Evolutionary conservation across 2,888 invertebrate genomes (phyloP).

Genomic region (Troglohyphantes excavatus): DNA sequence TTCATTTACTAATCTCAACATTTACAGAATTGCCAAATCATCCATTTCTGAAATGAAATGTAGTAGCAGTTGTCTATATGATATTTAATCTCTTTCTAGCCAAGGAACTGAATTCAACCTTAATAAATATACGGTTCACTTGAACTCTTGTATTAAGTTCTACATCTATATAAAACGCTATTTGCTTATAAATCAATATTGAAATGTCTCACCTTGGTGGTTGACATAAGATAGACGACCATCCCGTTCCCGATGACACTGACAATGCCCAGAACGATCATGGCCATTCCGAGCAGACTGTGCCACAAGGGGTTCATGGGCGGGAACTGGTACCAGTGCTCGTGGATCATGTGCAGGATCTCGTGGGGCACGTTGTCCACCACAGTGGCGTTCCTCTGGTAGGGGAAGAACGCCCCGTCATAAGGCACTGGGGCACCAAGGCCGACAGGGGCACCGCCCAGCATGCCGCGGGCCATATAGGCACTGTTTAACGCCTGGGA

Average conservation of each 20-base stretch:
- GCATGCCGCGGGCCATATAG: conserved; percentile 68
- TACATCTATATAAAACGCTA: too few relatives aligned
- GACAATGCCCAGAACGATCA: conserved; percentile 85
- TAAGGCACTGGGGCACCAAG: conserved; percentile 52
- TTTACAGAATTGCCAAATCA: too few relatives aligned
- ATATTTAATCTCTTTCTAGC: too few relatives aligned
- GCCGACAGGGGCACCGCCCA: conserved; percentile 22
- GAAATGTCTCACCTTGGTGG: conserved; percentile 85
- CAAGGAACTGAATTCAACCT: too few relatives aligned
- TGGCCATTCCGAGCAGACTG: conserved; percentile 89
- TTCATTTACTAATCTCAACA: too few relatives aligned
- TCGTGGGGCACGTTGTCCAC: conserved; percentile 89
- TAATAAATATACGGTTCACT: too few relatives aligned
- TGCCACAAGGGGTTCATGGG: conserved; percentile 95
- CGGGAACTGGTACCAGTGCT: conserved; percentile 93
- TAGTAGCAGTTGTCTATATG: too few relatives aligned
- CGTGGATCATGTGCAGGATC: conserved; percentile 89
- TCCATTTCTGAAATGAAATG: too few relatives aligned
- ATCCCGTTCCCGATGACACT: conserved; percentile 88
- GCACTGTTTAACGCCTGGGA: conserved; percentile 53
- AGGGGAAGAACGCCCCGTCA: conserved; percentile 69
- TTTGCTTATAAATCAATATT: too few relatives aligned
- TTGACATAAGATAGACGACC: conserved; percentile 88
- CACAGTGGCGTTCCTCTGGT: conserved; percentile 80
- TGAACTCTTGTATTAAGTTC: too few relatives aligned